These are phyloP conservation scores for Brienomyrus longianalis DNA, from an alignment of 2,113 vertebrate species.

Conservation along the genomic window DNA sequence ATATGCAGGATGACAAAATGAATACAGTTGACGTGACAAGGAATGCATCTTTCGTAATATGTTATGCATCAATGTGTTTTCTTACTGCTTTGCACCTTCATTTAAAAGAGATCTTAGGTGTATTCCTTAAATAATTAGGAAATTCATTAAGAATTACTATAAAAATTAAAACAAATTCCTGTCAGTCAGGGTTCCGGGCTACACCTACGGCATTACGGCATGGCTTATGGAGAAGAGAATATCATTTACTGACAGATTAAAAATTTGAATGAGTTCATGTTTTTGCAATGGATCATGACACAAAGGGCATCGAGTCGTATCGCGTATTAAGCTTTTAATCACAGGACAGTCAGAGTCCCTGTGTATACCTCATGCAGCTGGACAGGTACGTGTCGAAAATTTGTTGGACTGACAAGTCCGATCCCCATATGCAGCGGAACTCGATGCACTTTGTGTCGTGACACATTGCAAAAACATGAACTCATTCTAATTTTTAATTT, in stretches of 20 bases:
- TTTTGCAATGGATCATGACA: not conserved
- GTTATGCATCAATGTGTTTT: not conserved
- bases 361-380: not conserved
- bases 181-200: not conserved
- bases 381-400: not conserved
- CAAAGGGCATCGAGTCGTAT: not conserved
- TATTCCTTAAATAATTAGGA: not conserved
- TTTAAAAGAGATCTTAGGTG: not conserved
- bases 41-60: not conserved
- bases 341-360: not conserved
- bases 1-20: not conserved
- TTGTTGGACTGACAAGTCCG: not conserved
- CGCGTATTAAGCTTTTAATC: not conserved
- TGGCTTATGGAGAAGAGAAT: not conserved
- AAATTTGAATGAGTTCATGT: not conserved
- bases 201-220: not conserved
- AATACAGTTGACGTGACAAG: not conserved
- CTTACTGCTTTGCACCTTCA: not conserved
- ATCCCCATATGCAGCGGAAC: not conserved
- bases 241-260: not conserved
- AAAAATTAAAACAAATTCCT: not conserved
- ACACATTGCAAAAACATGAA: not conserved
- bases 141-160: not conserved
- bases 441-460: not conserved
- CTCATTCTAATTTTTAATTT: no score